phyloP scores from a whole-genome alignment of 2,113 vertebrate genomes.

The Callocephalon fimbriatum region DNA sequence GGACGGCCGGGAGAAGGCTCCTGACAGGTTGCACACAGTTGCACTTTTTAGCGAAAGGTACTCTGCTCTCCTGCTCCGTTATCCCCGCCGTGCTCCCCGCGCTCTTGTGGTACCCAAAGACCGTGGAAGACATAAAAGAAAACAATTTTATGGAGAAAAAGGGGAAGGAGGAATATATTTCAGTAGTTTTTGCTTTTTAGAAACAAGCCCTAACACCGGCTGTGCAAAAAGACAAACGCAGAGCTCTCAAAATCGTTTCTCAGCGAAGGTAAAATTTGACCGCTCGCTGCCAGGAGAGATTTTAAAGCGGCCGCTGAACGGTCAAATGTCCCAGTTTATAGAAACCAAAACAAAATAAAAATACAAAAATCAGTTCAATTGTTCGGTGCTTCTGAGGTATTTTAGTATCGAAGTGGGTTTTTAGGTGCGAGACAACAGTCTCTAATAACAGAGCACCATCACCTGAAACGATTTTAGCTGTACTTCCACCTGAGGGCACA shows the following conservation, averaged over 20 bases:
- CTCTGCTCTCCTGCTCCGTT: accelerated
- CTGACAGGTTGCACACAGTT: no score
- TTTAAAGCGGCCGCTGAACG: background rate
- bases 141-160: background rate
- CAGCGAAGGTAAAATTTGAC: background rate
- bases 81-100: accelerated
- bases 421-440: background rate
- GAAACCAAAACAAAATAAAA: background rate
- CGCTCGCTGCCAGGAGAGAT: background rate
- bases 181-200: background rate
- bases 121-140: background rate
- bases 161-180: accelerated
- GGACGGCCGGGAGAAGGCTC: no score
- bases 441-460: no score
- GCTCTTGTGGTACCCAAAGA: background rate
- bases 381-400: background rate
- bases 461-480: background rate
- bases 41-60: no score
- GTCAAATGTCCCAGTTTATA: background rate
- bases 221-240: background rate
- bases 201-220: background rate
- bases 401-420: background rate
- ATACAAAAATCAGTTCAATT: background rate
- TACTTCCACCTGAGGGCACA: background rate
- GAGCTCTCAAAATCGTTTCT: background rate